Percentiles rank a stretch among this genome's conserved stretches.
phyloP scores from a whole-genome alignment of 1,140 invertebrate species.

The Charaxes varanes region DNA sequence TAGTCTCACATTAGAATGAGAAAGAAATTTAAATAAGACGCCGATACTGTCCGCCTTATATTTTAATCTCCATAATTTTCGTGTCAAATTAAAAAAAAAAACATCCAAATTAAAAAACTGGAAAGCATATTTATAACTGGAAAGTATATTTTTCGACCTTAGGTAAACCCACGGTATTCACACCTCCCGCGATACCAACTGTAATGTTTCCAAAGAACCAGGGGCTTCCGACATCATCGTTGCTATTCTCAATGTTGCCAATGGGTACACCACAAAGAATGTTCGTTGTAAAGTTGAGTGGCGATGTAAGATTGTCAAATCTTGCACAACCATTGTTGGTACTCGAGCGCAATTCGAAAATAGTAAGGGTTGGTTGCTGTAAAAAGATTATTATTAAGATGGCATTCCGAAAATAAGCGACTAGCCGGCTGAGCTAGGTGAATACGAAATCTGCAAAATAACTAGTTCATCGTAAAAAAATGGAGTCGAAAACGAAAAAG shows the following conservation, averaged over 20 bases:
- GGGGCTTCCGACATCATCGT: not conserved
- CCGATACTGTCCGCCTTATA: no score
- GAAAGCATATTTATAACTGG: no score
- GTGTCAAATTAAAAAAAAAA: constrained; percentile 1
- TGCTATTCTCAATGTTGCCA: not conserved
- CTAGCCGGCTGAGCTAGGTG: no score
- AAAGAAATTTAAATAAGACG: no score
- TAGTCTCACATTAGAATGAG: no score
- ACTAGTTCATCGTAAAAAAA: no score
- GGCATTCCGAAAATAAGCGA: no score
- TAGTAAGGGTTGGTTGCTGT: not conserved
- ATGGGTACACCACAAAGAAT: not conserved
- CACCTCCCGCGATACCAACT: not conserved
- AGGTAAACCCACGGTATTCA: not conserved
- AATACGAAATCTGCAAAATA: no score
- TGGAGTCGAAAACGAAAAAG: no score
- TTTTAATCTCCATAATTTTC: not conserved
- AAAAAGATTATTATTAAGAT: no score
- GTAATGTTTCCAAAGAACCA: not conserved
- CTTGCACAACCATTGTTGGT: not conserved
- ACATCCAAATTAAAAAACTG: no score
- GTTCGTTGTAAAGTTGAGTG: not conserved
- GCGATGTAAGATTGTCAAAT: not conserved
- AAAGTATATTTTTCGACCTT: no score
- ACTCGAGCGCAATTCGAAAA: not conserved